Evolutionary conservation across 2,888 invertebrate genomes (phyloP).

Genomic region (Drosophila cognata): DNA sequence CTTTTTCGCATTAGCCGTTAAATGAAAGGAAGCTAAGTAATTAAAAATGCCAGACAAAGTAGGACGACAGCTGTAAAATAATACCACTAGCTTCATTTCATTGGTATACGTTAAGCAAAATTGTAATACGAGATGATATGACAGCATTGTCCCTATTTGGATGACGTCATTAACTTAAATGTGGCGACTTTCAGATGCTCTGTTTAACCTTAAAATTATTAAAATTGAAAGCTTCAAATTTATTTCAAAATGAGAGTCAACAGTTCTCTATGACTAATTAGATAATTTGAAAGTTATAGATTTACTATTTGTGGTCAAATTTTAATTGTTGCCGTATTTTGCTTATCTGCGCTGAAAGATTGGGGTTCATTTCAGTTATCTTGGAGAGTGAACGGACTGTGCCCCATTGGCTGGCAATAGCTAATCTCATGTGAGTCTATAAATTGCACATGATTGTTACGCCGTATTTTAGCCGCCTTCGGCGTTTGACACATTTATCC

Average conservation of each 20-base stretch:
- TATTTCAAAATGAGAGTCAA: background rate
- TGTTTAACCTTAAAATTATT: background rate
- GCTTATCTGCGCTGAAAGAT: background rate
- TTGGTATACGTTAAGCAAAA: background rate
- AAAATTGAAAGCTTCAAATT: background rate
- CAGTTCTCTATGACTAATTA: background rate
- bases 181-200: background rate
- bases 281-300: background rate
- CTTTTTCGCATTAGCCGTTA: slow-evolving; percentile 29
- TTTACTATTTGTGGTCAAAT: background rate
- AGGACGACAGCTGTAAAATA: slow-evolving; percentile 51
- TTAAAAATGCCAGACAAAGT: slow-evolving; percentile 53
- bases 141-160: background rate
- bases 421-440: slow-evolving; percentile 37
- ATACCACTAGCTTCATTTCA: slow-evolving; percentile 14
- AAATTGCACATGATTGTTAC: slow-evolving; percentile 48
- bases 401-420: background rate
- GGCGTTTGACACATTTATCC: slow-evolving; percentile 53
- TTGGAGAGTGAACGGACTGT: background rate
- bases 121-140: slow-evolving; percentile 13
- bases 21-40: slow-evolving; percentile 41
- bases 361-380: background rate
- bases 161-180: background rate
- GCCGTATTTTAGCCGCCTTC: slow-evolving; percentile 40
- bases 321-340: background rate